Evolutionary conservation across 2,113 vertebrate species (phyloP), one percentile per base, ranked within the genome.

Genomic region (Colius striatus): DNA sequence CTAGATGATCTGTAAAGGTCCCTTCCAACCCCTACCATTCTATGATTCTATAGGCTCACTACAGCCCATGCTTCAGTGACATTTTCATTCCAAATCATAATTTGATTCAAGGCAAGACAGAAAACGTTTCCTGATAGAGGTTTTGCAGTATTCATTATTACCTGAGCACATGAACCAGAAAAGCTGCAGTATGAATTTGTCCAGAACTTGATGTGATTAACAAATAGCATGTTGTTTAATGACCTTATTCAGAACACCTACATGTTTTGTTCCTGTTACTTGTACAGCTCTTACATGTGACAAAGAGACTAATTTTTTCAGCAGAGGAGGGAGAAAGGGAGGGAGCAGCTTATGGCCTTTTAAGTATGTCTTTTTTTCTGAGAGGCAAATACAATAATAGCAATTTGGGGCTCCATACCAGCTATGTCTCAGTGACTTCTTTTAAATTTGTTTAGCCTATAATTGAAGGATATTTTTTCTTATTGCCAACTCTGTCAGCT

Each of bases 161-260:
- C 94, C 94, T 95, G 91, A 91, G 80, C 75, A 90, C 92, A 88
- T 21, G 26, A 87, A 92, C 79, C 50, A 86, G 84, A 86, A 94
- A 90, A 97, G 75, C 73, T 82, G 34, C 47, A 78, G 43, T n/a
- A 81, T 63, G 34, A 90, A 74, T 95, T 78, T 71, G 84, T 78
- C 82, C 88, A 95, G 92, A 94, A 96, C 90, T 94, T 84, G 81
- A 89, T 58, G 89, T 94, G 92, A 91, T 95, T 94, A 96, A 90
- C 81, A 90, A 97, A 96, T 87, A 78, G 65, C 45, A 74, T 89
- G 94, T 93, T 96, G 92, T 96, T 97, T 87, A 96, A 95, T 89
- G 88, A 94, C 87, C 95, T 94, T 92, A 92, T 51, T 89, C 84
- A 79, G 68, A 96, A 97, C 97, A 97, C 95, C 97, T 96, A 97